Percentiles rank a stretch among this genome's conserved stretches.
phyloP scores from a whole-genome alignment of 2,888 invertebrate genomes.

The Pimpla rufipes region DNA sequence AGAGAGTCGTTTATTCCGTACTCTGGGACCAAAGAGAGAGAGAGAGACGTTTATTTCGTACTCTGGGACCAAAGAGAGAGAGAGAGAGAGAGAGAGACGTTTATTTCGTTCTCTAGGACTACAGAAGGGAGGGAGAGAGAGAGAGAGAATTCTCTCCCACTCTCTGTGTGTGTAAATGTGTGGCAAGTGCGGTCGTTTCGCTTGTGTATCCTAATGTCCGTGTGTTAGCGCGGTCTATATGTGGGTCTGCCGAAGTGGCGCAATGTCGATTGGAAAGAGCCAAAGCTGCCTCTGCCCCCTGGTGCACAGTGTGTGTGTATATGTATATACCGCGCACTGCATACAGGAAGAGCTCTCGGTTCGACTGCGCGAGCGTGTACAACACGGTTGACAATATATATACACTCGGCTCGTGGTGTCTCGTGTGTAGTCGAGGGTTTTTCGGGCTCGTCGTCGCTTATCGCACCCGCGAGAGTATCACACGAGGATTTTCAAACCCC shows the following conservation, averaged over 20 bases:
- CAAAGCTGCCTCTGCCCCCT: neutral
- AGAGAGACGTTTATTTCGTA: too few relatives aligned
- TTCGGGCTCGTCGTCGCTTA: constrained; percentile 11
- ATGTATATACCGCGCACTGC: neutral
- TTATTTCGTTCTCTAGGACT: too few relatives aligned
- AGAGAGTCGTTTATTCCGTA: too few relatives aligned
- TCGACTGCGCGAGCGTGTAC: neutral
- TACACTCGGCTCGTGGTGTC: neutral
- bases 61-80: too few relatives aligned
- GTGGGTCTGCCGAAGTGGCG: constrained; percentile 9
- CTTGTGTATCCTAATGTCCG: constrained; percentile 7
- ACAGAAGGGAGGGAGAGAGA: too few relatives aligned
- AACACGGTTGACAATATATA: neutral
- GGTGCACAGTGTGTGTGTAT: too few relatives aligned
- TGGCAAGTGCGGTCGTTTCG: constrained; percentile 37
- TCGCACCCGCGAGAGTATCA: constrained; percentile 5
- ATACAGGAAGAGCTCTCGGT: constrained; percentile 13
- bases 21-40: too few relatives aligned
- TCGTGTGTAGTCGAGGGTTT: constrained; percentile 10
- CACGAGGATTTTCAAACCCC: neutral
- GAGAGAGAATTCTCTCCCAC: too few relatives aligned
- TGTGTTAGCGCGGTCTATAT: neutral
- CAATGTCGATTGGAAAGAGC: constrained; percentile 39
- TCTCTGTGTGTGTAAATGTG: neutral
- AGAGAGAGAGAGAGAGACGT: too few relatives aligned